Evolutionary conservation across 2,797 vertebrate species (phyloP).

Genomic region (Tauraco hartlaubi): DNA sequence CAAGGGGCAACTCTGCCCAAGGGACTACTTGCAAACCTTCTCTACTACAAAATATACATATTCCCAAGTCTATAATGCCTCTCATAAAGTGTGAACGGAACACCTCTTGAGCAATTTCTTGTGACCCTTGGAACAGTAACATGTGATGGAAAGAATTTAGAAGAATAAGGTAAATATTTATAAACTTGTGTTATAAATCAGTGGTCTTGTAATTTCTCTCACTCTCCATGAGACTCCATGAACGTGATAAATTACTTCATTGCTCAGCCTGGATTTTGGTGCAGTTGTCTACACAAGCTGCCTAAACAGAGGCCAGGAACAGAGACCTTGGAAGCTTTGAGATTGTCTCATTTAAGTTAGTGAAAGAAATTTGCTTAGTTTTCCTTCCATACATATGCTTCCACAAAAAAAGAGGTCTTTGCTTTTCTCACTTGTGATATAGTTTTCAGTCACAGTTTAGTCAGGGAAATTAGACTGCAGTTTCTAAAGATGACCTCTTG

Average conservation of each 20-base stretch:
- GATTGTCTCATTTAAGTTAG: background rate
- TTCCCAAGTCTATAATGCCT: background rate
- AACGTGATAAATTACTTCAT: background rate
- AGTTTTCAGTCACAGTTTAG: background rate
- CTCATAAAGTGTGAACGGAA: background rate
- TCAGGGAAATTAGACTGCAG: background rate
- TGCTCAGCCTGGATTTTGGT: background rate
- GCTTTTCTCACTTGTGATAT: background rate
- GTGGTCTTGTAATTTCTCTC: background rate
- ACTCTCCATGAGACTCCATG: background rate
- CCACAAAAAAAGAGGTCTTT: background rate
- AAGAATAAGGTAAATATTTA: conserved; percentile 1
- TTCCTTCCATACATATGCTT: background rate
- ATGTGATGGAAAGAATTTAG: background rate
- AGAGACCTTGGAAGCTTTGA: background rate
- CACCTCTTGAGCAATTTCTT: background rate
- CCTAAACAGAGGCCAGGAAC: background rate
- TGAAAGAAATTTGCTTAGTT: background rate
- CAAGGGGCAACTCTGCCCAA: background rate
- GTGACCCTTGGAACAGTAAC: background rate
- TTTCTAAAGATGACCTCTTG: background rate
- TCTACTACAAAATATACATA: background rate
- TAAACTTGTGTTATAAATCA: background rate
- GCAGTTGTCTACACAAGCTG: background rate
- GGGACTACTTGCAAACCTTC: background rate